phyloP scores from a whole-genome alignment of 2,113 vertebrate species.

The Psittacula cyanocephala region DNA sequence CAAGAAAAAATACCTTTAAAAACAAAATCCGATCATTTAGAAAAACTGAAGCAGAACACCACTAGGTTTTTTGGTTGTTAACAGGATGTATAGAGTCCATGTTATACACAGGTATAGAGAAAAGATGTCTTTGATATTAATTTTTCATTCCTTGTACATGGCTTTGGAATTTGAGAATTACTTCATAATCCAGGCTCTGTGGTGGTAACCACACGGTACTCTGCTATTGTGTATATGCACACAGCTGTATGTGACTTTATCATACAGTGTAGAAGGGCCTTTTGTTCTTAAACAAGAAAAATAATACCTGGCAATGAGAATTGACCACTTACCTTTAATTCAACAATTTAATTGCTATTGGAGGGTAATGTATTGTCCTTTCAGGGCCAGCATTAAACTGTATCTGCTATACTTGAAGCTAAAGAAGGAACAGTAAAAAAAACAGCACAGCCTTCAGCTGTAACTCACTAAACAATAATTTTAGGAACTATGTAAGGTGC shows the following conservation, averaged over 20 bases:
- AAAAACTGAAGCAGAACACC: not conserved
- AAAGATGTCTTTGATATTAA: not conserved
- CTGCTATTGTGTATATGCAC: accelerated
- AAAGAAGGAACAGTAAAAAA: not conserved
- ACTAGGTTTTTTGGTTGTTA: accelerated
- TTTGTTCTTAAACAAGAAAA: not conserved
- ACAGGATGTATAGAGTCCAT: not conserved
- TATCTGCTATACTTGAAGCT: not conserved
- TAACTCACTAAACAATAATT: not conserved
- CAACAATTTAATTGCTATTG: not conserved
- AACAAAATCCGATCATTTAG: accelerated
- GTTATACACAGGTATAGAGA: not conserved
- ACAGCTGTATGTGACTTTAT: not conserved
- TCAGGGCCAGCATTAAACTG: not conserved
- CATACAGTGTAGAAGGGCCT: not conserved
- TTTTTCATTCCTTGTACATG: not conserved
- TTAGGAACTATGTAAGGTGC: not conserved
- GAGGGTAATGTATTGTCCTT: not conserved
- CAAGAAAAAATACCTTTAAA: not conserved
- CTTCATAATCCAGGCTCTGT: not conserved
- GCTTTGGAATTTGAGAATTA: not conserved
- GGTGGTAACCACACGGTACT: not conserved
- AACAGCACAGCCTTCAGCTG: accelerated
- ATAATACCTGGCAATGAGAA: not conserved
- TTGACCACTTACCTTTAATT: not conserved